Evolutionary conservation across 1,140 invertebrate genomes (phyloP).

Genomic region (roundworm (Caenorhabditis elegans)): WBcel235 BX284602.5:9015501-9016000

Average conservation of each 20-base stretch:
- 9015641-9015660: constrained; percentile 57
- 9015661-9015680: constrained; percentile 57
- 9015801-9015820: constrained; percentile 60
- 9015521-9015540: constrained; percentile 43
- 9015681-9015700: constrained; percentile 2
- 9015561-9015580: constrained; percentile 36
- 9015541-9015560: constrained; percentile 49
- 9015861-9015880: no score
- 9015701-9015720: not conserved
- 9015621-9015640: constrained; percentile 62
- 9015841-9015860: no score
- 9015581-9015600: constrained; percentile 43
- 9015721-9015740: not conserved
- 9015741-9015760: constrained; percentile 39
- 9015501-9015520: constrained; percentile 63
- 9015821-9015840: constrained; percentile 33
- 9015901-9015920: no score
- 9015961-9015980: no score
- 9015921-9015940: no score
- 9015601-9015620: constrained; percentile 1
- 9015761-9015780: constrained; percentile 38
- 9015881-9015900: no score
- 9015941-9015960: no score
- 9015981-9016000: no score
- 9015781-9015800: constrained; percentile 48